These are phyloP conservation scores for Actenoides lindsayi DNA, from an alignment of 2,113 vertebrate species.

Conservation along the genomic window DNA sequence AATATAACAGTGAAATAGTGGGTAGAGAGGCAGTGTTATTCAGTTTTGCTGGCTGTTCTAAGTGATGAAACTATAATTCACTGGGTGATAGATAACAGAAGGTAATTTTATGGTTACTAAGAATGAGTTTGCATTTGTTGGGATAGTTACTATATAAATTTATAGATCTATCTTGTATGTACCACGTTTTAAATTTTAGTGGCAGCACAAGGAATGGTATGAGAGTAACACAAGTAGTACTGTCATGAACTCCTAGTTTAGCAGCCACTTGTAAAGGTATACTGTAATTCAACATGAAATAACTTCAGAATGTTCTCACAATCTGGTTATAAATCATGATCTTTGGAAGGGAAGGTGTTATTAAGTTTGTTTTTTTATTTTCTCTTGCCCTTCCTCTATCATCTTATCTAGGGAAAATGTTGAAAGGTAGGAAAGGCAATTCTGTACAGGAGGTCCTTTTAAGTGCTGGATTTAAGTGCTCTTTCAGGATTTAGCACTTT, in stretches of 20 bases:
- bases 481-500: constrained; percentile 56
- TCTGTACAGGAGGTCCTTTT: constrained; percentile 69
- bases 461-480: constrained; percentile 71
- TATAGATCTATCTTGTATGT: constrained; percentile 85
- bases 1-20: constrained; percentile 69
- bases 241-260: constrained; percentile 72
- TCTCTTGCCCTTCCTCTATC: constrained; percentile 75
- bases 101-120: constrained; percentile 88
- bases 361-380: constrained; percentile 81
- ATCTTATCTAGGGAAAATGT: constrained; percentile 70
- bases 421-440: constrained; percentile 77
- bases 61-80: constrained; percentile 82
- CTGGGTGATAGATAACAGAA: constrained; percentile 85
- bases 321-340: constrained; percentile 82
- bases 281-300: constrained; percentile 87
- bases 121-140: constrained; percentile 86
- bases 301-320: constrained; percentile 79
- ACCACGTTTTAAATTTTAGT: constrained; percentile 83
- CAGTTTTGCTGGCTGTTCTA: constrained; percentile 73
- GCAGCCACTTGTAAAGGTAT: constrained; percentile 79
- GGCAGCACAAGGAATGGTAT: constrained; percentile 72
- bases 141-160: constrained; percentile 86
- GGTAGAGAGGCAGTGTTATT: constrained; percentile 66
- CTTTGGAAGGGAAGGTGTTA: constrained; percentile 77
- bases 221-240: constrained; percentile 66